Conservation (phyloP, 2,797 vertebrate species). For the Sylvilagus floridanus region DNA sequence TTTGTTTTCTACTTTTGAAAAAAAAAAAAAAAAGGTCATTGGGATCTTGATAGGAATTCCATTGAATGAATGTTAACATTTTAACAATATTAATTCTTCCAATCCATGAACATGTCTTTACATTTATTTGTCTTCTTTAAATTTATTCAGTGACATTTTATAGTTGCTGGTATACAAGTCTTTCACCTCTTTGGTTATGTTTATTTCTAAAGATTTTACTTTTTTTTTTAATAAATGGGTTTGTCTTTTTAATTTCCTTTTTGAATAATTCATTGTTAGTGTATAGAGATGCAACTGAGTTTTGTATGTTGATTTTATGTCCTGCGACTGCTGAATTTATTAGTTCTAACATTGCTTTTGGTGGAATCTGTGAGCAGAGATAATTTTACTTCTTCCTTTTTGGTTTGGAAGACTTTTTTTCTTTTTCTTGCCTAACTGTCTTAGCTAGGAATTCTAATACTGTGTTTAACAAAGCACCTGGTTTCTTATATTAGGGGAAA, state of each 20-base stretch:
- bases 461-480: background rate
- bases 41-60: background rate
- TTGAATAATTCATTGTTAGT: background rate
- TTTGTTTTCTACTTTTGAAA: background rate
- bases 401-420: background rate
- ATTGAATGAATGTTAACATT: background rate
- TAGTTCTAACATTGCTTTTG: background rate
- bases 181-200: background rate
- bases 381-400: constrained; percentile 5
- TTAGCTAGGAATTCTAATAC: background rate
- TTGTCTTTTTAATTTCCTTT: constrained; percentile 18
- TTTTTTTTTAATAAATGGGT: background rate
- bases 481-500: background rate
- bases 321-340: background rate
- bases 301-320: constrained; percentile 22
- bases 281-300: background rate
- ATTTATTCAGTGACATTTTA: background rate
- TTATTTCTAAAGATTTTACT: constrained; percentile 11
- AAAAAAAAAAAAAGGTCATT: background rate
- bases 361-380: background rate
- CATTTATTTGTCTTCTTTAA: background rate
- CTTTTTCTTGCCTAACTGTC: background rate
- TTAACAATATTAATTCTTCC: background rate
- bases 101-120: background rate
- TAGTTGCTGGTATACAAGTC: background rate